Base-by-base conservation (phyloP, 2,113 vertebrate species). In the Callorhinus ursinus region DNA sequence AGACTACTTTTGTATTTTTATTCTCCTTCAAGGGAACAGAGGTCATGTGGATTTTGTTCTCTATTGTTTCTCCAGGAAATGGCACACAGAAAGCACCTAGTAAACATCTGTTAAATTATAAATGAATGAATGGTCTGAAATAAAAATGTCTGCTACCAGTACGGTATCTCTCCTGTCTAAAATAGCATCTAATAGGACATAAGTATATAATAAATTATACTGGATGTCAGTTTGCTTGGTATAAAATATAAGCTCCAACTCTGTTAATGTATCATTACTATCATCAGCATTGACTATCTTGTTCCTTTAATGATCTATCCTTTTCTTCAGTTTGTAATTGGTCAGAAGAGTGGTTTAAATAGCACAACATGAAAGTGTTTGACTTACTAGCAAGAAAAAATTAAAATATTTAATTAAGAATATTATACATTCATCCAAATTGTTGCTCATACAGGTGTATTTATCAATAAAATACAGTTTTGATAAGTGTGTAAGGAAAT, bases 301-400 rank as follows among this genome's bases (percentile, higher is more conserved):
- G 21, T 74, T 83, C 21, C 36, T 91, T 76, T 61, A 85, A 88
- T 61, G 33, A 96, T 67, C 22, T 15, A 84, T 18, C 3, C 51
- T 82, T 81, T 90, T 28, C 59, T 86, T 88, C 11, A 18, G n/a
- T 18, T 83, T 57, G 49, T 71, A 46, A 79, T 24, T 59, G 33
- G 26, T 57, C 49, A 80, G 76, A 90, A 93, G 21, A 88, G 49
- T 67, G 87, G 42, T 79, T 93, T 84, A 88, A 83, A 65, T 22
- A 69, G 69, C 28, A 95, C 15, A 94, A 90, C 85, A 85, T 95
- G 28, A 88, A 96, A 93, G 85, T 18, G 33, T 91, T 91, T 7
- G 88, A 91, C 36, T 88, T 82, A 69, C 63, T 57, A 93, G 36
- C 72, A 90, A n/a, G 26, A 79, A 96, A 96, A 88, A 59, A 18